A percentile compares a stretch with the other conserved stretches of the same genome.
These are phyloP conservation scores for Leucosticte australis DNA, from an alignment of 2,113 vertebrate genomes.

Conservation along the genomic window DNA sequence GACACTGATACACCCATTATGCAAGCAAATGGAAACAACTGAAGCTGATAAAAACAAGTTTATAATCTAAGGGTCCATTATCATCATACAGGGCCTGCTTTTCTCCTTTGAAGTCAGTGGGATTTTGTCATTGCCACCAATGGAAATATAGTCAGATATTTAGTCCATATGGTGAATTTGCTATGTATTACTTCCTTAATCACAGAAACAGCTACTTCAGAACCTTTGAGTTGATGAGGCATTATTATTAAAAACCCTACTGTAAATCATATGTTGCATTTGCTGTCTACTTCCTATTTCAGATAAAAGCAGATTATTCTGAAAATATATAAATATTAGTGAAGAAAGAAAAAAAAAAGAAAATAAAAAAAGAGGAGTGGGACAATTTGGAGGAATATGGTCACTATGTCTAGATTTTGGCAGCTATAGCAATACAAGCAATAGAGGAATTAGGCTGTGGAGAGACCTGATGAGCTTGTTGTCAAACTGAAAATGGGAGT, in stretches of 20 bases:
- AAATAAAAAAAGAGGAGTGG: neutral
- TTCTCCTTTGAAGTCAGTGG: constrained; percentile 54
- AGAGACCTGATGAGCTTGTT: neutral
- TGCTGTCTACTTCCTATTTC: neutral
- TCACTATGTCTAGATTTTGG: neutral
- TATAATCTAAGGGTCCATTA: constrained; percentile 41
- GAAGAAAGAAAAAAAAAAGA: neutral
- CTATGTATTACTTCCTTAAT: neutral
- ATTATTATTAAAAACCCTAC: neutral
- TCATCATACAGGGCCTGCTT: neutral
- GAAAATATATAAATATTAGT: neutral
- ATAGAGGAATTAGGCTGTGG: neutral
- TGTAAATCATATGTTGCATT: neutral
- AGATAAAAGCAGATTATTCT: neutral
- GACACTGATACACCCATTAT: constrained; percentile 26
- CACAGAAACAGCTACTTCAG: constrained; percentile 23
- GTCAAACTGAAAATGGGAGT: constrained; percentile 11
- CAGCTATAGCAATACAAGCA: neutral
- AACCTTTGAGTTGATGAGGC: neutral
- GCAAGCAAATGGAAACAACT: constrained; percentile 30
- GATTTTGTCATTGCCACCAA: neutral
- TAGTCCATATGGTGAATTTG: neutral
- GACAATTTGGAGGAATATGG: neutral
- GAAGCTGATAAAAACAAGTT: constrained; percentile 57
- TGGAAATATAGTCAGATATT: neutral